Evolutionary conservation across 2,888 invertebrate genomes (phyloP).

Genomic region (Tyria jacobaeae): DNA sequence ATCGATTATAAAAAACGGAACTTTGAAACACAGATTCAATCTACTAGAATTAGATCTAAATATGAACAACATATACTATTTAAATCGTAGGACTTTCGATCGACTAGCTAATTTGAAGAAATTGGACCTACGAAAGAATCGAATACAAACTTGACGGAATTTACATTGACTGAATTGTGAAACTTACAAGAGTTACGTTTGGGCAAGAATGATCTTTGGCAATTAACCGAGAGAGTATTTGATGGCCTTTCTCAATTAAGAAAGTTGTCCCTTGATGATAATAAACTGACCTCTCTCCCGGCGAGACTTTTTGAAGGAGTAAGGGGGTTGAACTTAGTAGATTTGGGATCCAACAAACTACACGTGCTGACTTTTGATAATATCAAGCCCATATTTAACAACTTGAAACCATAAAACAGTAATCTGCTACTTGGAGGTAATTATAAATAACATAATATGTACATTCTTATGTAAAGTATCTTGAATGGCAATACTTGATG

Average conservation of each 20-base stretch:
- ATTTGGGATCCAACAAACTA: constrained; percentile 92
- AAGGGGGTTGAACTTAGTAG: constrained; percentile 90
- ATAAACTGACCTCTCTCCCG: constrained; percentile 90
- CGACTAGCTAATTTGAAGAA: constrained; percentile 91
- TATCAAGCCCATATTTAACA: constrained; percentile 91
- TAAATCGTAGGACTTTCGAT: constrained; percentile 92
- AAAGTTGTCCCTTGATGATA: too few relatives aligned
- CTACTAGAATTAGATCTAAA: constrained; percentile 93
- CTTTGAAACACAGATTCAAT: constrained; percentile 91
- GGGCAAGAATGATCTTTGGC: constrained; percentile 90
- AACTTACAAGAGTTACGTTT: constrained; percentile 90
- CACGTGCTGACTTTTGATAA: constrained; percentile 92
- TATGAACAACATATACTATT: constrained; percentile 90
- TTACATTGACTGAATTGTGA: constrained; percentile 92
- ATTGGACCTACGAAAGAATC: constrained; percentile 91
- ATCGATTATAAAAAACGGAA: constrained; percentile 93
- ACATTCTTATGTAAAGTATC: too few relatives aligned
- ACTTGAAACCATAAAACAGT: too few relatives aligned
- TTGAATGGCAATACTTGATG: too few relatives aligned
- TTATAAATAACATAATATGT: too few relatives aligned
- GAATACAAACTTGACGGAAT: constrained; percentile 91
- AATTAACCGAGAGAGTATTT: constrained; percentile 92
- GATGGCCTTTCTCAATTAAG: constrained; percentile 91
- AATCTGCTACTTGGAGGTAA: too few relatives aligned
- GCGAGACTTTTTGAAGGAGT: constrained; percentile 91